Percentiles rank a stretch among this genome's conserved stretches.
These are phyloP conservation scores for Antechinus flavipes DNA, from an alignment of 2,113 vertebrate genomes.

Conservation along the genomic window DNA sequence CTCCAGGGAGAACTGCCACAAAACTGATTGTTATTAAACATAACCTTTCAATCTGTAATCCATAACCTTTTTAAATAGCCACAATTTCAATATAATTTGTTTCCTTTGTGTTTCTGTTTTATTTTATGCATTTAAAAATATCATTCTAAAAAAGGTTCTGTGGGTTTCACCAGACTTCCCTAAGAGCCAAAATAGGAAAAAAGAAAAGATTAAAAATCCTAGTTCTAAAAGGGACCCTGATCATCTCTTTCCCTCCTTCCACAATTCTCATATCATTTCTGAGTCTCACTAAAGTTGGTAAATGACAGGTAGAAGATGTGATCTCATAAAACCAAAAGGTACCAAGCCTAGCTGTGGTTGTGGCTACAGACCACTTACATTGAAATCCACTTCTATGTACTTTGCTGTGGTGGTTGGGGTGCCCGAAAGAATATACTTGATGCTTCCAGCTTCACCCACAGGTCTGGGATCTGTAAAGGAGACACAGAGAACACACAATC, in stretches of 20 bases:
- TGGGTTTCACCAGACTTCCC: neutral
- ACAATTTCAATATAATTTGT: neutral
- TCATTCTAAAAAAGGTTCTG: neutral
- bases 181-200: neutral
- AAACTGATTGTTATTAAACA: neutral
- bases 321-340: neutral
- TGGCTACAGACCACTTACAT: conserved; percentile 64
- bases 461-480: conserved; percentile 52
- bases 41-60: neutral
- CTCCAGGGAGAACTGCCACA: neutral
- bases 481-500: neutral
- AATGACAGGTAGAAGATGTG: neutral
- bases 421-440: conserved; percentile 51
- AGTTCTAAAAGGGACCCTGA: neutral
- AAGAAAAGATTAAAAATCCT: neutral
- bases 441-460: conserved; percentile 56
- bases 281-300: neutral
- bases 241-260: neutral
- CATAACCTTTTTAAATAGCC: neutral
- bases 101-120: neutral
- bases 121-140: neutral
- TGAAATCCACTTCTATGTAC: conserved; percentile 73
- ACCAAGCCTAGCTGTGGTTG: neutral
- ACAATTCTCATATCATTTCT: neutral
- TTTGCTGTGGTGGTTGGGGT: neutral